Percentiles rank a stretch among this genome's conserved stretches.
These are phyloP conservation scores for Drosophila nr. medialis DNA, from an alignment of 2,888 invertebrate species.

Conservation along the genomic window DNA sequence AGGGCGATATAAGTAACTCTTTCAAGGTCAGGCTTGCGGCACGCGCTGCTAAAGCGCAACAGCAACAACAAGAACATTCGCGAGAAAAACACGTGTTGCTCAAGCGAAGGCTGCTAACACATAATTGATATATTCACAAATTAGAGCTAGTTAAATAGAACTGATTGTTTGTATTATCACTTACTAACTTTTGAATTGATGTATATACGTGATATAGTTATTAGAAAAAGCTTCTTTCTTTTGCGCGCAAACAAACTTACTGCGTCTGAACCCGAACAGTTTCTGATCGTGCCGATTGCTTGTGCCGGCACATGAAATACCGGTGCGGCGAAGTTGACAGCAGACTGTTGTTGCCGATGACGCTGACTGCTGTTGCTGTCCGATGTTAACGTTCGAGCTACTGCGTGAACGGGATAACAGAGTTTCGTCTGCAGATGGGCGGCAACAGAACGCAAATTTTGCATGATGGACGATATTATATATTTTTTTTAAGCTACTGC, in stretches of 20 bases:
- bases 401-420: constrained; percentile 14
- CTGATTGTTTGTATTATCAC: constrained; percentile 2
- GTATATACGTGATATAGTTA: neutral
- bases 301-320: constrained; percentile 1
- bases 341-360: constrained; percentile 9
- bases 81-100: constrained; percentile 28
- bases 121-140: neutral
- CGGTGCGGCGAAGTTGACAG: constrained; percentile 24
- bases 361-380: constrained; percentile 38
- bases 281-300: constrained; percentile 57
- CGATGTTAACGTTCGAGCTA: constrained; percentile 1
- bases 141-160: neutral
- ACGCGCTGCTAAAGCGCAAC: constrained; percentile 5
- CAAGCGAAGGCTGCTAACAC: neutral
- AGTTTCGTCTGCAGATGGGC: constrained; percentile 4
- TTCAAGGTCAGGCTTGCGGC: constrained; percentile 34
- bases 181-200: neutral
- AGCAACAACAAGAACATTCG: neutral
- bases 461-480: constrained; percentile 34
- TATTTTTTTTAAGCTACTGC: constrained; percentile 2
- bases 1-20: constrained; percentile 18
- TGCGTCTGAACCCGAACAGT: constrained; percentile 40
- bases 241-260: constrained; percentile 33
- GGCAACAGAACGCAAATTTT: constrained; percentile 16
- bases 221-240: neutral